These are phyloP conservation scores for Dascyllus trimaculatus DNA, from an alignment of 2,113 vertebrate genomes.

Conservation along the genomic window DNA sequence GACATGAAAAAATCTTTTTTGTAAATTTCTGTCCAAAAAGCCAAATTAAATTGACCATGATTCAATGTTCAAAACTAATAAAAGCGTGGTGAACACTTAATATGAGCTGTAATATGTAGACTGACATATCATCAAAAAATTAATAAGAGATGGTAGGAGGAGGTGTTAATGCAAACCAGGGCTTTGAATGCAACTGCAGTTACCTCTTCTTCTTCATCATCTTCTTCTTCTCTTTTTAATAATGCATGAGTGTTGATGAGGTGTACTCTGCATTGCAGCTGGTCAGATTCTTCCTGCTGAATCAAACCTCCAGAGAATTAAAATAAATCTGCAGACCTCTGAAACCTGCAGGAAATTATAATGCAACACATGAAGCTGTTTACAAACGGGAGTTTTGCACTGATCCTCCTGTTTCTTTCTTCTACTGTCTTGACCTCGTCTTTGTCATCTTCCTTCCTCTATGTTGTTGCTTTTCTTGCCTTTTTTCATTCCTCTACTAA, in stretches of 20 bases:
- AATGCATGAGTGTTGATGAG: constrained; percentile 14
- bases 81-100: too few species aligned
- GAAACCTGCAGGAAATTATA: constrained; percentile 29
- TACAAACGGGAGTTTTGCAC: not conserved
- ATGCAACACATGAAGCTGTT: constrained; percentile 18
- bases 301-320: not conserved
- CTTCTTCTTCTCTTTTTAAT: constrained; percentile 7
- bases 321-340: not conserved
- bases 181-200: not conserved
- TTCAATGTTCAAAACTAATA: too few species aligned
- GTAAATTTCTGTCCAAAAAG: too few species aligned
- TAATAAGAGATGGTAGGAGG: too few species aligned
- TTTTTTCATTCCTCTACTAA: too few species aligned
- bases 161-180: not conserved
- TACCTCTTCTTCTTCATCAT: not conserved
- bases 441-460: not conserved
- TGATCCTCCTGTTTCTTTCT: not conserved
- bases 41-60: too few species aligned
- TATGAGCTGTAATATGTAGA: too few species aligned
- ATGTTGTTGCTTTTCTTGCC: too few species aligned
- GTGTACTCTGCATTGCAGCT: constrained; percentile 54
- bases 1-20: too few species aligned
- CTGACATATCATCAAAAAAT: too few species aligned
- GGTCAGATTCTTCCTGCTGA: constrained; percentile 26
- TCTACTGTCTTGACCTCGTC: not conserved